These are phyloP conservation scores for Caretta caretta DNA, from an alignment of 2,113 vertebrate species.

Conservation along the genomic window DNA sequence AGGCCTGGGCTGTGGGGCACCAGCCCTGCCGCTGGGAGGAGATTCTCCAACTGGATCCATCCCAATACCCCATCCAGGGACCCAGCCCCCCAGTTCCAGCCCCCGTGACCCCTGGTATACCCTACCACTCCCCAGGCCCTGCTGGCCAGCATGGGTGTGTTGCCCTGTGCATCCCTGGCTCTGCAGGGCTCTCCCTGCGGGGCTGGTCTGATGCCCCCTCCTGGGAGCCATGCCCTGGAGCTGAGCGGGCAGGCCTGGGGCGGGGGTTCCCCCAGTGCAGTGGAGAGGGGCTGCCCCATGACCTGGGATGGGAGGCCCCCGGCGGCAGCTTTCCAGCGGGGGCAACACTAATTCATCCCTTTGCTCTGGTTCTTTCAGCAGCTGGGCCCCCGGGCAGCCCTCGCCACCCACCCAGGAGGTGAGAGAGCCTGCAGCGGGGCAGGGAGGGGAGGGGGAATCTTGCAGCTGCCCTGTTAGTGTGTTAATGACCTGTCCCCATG, in stretches of 20 bases:
- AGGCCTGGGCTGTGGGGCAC: too few relatives aligned
- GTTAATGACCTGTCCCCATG: too few relatives aligned
- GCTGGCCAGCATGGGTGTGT: too few relatives aligned
- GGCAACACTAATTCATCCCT: background rate
- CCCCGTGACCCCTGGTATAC: too few relatives aligned
- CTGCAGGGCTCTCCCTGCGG: background rate
- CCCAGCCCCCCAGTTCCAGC: too few relatives aligned
- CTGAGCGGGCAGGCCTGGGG: background rate
- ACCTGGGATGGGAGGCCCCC: background rate
- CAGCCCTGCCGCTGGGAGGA: background rate
- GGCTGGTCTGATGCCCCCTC: background rate
- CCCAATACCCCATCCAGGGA: too few relatives aligned
- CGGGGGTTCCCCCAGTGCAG: fast-evolving
- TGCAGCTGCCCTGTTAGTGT: too few relatives aligned
- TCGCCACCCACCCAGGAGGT: background rate
- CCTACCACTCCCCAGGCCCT: too few relatives aligned
- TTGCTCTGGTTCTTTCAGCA: background rate
- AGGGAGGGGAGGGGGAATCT: background rate
- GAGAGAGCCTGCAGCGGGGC: background rate
- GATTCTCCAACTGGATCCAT: too few relatives aligned
- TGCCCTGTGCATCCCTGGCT: too few relatives aligned
- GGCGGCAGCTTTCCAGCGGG: background rate
- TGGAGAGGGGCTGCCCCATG: too few relatives aligned
- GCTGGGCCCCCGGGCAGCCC: background rate
- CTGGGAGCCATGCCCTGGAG: background rate